Evolutionary conservation across 2,888 invertebrate species (phyloP).

Genomic region (Eupithecia tripunctaria): DNA sequence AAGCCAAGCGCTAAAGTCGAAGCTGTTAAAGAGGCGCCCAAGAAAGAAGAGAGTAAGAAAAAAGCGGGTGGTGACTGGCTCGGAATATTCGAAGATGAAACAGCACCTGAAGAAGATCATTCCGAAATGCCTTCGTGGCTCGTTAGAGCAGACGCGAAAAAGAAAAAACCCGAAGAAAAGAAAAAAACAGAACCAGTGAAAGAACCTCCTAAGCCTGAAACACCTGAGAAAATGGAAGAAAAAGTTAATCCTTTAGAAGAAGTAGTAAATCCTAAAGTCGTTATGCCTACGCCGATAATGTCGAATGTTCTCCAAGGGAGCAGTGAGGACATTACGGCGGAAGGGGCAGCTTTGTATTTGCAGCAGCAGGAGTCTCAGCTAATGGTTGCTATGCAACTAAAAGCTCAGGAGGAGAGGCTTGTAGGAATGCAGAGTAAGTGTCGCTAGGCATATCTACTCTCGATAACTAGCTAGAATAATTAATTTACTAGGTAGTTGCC

Average conservation of each 20-base stretch:
- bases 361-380: constrained; percentile 87
- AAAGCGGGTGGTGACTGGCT: constrained; percentile 76
- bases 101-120: constrained; percentile 58
- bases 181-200: constrained; percentile 46
- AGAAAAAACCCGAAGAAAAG: constrained; percentile 57
- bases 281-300: constrained; percentile 32
- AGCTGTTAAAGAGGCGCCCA: constrained; percentile 50
- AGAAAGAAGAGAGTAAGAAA: constrained; percentile 53
- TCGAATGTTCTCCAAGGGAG: constrained; percentile 52
- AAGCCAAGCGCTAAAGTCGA: constrained; percentile 51
- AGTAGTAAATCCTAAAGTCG: constrained; percentile 31
- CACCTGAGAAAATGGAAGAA: constrained; percentile 40
- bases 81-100: constrained; percentile 73
- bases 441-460: background rate
- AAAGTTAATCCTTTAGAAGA: constrained; percentile 42
- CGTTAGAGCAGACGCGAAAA: constrained; percentile 62
- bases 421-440: constrained; percentile 81
- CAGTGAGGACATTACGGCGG: constrained; percentile 77
- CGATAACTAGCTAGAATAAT: background rate
- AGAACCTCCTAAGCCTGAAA: constrained; percentile 44
- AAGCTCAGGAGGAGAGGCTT: constrained; percentile 86
- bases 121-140: constrained; percentile 76
- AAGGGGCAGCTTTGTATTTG: constrained; percentile 82
- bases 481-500: no score
- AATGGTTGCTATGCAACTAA: constrained; percentile 85